A percentile compares a stretch with the other conserved stretches of the same genome.
Conservation (phyloP, 2,113 vertebrate genomes). For the Ceuthmochares aereus region DNA sequence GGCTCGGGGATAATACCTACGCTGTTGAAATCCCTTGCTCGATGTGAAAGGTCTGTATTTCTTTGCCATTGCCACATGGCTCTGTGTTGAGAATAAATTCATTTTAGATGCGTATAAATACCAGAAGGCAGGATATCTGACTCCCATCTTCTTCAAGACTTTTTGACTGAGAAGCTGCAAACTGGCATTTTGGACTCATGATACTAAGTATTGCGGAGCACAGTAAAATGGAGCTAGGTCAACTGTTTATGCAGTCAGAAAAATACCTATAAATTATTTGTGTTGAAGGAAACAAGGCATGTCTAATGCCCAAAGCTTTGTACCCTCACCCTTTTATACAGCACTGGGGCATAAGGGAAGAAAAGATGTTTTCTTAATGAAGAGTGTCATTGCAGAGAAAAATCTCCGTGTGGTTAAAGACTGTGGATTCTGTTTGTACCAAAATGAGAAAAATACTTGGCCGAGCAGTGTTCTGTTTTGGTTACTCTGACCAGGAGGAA, state of each 20-base stretch:
- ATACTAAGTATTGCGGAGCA: background rate
- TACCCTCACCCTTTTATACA: background rate
- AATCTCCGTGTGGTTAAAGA: background rate
- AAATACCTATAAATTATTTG: background rate
- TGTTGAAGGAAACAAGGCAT: background rate
- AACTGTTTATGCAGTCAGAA: background rate
- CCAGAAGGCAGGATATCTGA: background rate
- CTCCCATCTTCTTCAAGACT: background rate
- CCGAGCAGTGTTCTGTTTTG: background rate
- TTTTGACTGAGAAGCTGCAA: background rate
- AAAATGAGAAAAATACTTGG: background rate
- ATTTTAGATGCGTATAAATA: background rate
- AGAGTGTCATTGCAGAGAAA: background rate
- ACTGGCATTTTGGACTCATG: background rate
- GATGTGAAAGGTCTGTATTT: background rate
- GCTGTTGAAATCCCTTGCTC: background rate
- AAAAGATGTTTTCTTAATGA: background rate
- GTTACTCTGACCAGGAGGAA: background rate
- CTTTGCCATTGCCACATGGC: background rate
- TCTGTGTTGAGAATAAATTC: background rate
- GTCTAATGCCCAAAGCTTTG: background rate
- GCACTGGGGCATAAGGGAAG: background rate
- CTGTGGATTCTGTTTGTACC: background rate
- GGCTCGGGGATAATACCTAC: background rate
- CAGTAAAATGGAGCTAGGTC: background rate